phyloP scores from a whole-genome alignment of 1,140 invertebrate species.

The Propsilocerus akamusi region DNA sequence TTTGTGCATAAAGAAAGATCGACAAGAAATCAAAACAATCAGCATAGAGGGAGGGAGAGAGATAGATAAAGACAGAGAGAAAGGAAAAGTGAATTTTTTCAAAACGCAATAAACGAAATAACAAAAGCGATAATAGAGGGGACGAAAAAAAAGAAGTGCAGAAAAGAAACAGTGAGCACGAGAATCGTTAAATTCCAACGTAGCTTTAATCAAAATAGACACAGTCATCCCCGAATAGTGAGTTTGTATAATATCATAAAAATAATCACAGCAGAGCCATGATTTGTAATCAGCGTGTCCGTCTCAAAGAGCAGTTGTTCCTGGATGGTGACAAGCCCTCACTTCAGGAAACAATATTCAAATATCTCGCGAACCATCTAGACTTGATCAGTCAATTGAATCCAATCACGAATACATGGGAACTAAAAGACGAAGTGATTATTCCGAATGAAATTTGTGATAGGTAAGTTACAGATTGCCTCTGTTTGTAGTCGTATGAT shows the following conservation, averaged over 20 bases:
- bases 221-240: too few species aligned
- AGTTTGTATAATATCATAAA: background rate
- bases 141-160: background rate
- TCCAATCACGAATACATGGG: conserved; percentile 19
- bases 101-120: conserved; percentile 1
- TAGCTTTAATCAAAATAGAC: too few species aligned
- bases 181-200: background rate
- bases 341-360: conserved; percentile 39
- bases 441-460: conserved; percentile 55
- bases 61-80: too few species aligned
- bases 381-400: conserved; percentile 31
- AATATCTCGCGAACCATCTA: conserved; percentile 41
- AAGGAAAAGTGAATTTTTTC: background rate
- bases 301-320: conserved; percentile 21
- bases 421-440: conserved; percentile 30
- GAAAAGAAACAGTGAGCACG: background rate
- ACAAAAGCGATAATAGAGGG: too few species aligned
- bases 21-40: too few species aligned
- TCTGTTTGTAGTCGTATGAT: background rate
- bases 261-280: background rate
- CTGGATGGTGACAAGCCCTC: conserved; percentile 23
- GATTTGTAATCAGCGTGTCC: conserved; percentile 12
- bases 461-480: conserved; percentile 13
- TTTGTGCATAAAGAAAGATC: too few species aligned
- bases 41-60: too few species aligned